Evolutionary conservation across 1,140 invertebrate genomes (phyloP).

Genomic region (Probaryconus sp.): DNA sequence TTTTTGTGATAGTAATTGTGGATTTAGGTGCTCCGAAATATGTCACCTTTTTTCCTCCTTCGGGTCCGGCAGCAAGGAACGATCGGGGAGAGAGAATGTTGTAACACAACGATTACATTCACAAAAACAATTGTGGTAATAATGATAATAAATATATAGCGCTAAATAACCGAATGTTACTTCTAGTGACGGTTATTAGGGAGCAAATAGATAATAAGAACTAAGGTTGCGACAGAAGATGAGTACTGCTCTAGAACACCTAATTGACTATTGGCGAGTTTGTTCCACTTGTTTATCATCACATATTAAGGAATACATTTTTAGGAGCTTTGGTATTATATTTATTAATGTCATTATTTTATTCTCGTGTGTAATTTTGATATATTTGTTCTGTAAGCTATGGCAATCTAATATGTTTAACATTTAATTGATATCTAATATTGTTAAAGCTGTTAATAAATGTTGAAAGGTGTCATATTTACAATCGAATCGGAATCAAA

Average conservation of each 20-base stretch:
- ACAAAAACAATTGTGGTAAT: constrained; percentile 76
- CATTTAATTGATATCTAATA: too few relatives aligned
- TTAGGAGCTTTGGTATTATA: too few relatives aligned
- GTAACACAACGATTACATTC: constrained; percentile 80
- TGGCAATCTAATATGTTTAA: too few relatives aligned
- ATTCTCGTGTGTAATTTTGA: too few relatives aligned
- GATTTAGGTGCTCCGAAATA: constrained; percentile 80
- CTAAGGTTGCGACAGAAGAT: constrained; percentile 41
- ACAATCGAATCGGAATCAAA: too few relatives aligned
- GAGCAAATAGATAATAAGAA: constrained; percentile 75
- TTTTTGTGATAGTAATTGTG: constrained; percentile 74
- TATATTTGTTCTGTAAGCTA: too few relatives aligned
- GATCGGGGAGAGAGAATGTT: constrained; percentile 80
- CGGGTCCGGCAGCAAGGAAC: constrained; percentile 81
- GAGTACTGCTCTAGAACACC: constrained; percentile 20
- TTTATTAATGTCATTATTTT: too few relatives aligned
- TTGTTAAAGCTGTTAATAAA: too few relatives aligned
- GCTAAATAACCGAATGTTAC: constrained; percentile 76
- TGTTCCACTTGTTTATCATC: neutral
- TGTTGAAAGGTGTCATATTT: too few relatives aligned
- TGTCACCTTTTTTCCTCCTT: constrained; percentile 86
- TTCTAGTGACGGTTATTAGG: constrained; percentile 76
- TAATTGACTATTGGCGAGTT: constrained; percentile 2
- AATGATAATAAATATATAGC: constrained; percentile 74
- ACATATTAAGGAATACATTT: too few relatives aligned